Evolutionary conservation across 2,888 invertebrate genomes (phyloP).

Genomic region (Drosophila siamana): DNA sequence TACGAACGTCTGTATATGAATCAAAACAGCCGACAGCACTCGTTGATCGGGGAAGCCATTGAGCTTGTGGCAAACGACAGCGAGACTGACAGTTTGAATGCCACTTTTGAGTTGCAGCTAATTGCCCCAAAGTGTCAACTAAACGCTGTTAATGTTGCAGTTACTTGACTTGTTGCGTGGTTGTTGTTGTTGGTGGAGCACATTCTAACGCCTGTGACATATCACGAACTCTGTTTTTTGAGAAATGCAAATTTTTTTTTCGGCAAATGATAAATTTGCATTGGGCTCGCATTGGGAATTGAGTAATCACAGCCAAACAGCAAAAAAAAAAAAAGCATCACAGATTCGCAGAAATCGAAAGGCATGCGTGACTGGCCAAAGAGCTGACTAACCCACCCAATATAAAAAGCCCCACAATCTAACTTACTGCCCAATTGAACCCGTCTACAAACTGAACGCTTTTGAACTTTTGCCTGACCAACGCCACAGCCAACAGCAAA

Average conservation of each 20-base stretch:
- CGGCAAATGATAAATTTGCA: slow-evolving; percentile 68
- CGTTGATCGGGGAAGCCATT: slow-evolving; percentile 17
- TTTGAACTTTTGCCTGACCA: slow-evolving; percentile 51
- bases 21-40: slow-evolving; percentile 13
- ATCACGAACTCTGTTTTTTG: slow-evolving; percentile 67
- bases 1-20: slow-evolving; percentile 6
- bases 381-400: slow-evolving; percentile 40
- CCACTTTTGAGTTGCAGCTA: slow-evolving; percentile 50
- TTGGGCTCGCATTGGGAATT: slow-evolving; percentile 64
- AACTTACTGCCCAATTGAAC: slow-evolving; percentile 49
- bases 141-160: slow-evolving; percentile 36
- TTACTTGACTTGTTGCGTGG: slow-evolving; percentile 6
- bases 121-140: slow-evolving; percentile 71
- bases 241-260: slow-evolving; percentile 69
- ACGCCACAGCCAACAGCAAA: slow-evolving; percentile 9
- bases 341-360: slow-evolving; percentile 69
- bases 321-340: slow-evolving; percentile 1
- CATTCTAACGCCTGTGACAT: slow-evolving; percentile 80
- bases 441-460: slow-evolving; percentile 46
- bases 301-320: slow-evolving; percentile 57
- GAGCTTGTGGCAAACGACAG: slow-evolving; percentile 14
- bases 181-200: slow-evolving; percentile 28
- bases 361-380: slow-evolving; percentile 74
- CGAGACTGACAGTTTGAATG: slow-evolving; percentile 42
- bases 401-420: slow-evolving; percentile 18